Conservation (phyloP, 2,113 vertebrate species). For the Capreolus pygargus region DNA sequence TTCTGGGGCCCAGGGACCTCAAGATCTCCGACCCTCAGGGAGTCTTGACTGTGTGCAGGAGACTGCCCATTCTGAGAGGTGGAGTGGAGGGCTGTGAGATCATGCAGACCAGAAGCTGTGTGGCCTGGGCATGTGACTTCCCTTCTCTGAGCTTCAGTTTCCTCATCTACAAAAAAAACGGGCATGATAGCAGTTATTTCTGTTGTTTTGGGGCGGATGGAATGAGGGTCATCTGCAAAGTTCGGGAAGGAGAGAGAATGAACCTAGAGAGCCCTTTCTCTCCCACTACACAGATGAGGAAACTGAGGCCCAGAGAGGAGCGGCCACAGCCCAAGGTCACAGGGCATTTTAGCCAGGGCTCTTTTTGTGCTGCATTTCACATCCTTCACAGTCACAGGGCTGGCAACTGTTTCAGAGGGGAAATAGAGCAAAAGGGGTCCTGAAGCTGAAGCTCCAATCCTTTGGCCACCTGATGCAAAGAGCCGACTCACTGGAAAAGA, state of each 20-base stretch:
- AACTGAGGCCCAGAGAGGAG: background rate
- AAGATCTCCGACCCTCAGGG: background rate
- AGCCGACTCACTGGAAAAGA: background rate
- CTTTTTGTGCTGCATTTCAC: background rate
- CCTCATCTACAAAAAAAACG: fast-evolving
- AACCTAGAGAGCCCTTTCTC: background rate
- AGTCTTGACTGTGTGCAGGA: background rate
- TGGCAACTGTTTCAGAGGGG: background rate
- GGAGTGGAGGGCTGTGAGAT: background rate
- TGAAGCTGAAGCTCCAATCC: background rate
- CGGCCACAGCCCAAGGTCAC: too few relatives aligned
- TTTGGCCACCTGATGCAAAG: background rate
- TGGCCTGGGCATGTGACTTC: background rate
- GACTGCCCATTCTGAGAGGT: background rate
- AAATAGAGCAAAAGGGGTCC: background rate
- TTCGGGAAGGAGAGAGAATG: background rate
- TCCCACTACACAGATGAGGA: background rate
- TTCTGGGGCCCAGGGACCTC: background rate
- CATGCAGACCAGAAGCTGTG: background rate
- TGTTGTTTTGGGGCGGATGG: background rate
- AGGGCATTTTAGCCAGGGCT: background rate
- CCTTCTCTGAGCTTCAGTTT: background rate
- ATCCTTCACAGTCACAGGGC: background rate
- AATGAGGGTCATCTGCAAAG: background rate
- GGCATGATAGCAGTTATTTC: background rate